Evolutionary conservation across 2,797 vertebrate species (phyloP).

Genomic region (Numenius phaeopus): DNA sequence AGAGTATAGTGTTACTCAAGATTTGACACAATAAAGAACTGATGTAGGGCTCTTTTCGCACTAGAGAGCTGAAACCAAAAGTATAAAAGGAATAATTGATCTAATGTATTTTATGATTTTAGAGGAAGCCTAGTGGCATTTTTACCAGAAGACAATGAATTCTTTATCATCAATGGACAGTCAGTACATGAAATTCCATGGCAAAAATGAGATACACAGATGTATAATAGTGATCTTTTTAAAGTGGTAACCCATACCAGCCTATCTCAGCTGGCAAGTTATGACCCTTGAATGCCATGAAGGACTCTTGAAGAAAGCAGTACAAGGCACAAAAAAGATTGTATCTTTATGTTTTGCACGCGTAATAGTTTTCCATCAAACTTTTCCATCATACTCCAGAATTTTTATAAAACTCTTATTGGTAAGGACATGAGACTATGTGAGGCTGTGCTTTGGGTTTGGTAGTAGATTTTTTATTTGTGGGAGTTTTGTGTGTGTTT

Average conservation of each 20-base stretch:
- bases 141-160: not conserved
- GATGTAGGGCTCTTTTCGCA: not conserved
- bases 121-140: not conserved
- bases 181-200: not conserved
- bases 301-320: not conserved
- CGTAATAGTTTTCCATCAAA: not conserved
- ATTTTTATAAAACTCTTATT: not conserved
- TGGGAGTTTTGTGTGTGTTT: not conserved
- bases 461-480: not conserved
- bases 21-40: not conserved
- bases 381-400: not conserved
- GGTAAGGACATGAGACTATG: not conserved
- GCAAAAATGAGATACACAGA: not conserved
- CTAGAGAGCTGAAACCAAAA: not conserved
- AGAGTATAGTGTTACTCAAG: not conserved
- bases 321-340: not conserved
- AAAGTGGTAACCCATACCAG: not conserved
- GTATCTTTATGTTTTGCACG: not conserved
- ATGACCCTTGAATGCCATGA: not conserved
- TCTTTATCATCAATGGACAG: not conserved
- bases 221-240: not conserved
- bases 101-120: not conserved
- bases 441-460: not conserved
- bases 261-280: not conserved
- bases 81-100: not conserved